phyloP scores from a whole-genome alignment of 1,140 invertebrate genomes.

The Drosophila burlai region DNA sequence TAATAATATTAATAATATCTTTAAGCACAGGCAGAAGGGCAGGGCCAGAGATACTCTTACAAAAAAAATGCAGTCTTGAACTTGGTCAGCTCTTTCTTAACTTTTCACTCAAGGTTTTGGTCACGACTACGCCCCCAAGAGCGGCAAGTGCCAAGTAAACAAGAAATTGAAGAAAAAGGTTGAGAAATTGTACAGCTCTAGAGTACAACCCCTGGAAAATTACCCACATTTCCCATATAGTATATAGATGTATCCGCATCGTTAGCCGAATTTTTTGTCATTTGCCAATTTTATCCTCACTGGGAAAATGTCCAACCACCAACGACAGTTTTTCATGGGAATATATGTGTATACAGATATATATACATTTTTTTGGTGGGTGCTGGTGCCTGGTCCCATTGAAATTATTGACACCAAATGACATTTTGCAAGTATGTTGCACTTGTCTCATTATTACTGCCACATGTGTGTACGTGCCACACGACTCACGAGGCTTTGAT shows the following conservation, averaged over 20 bases:
- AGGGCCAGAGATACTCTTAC: constrained; percentile 36
- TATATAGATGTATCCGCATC: constrained; percentile 44
- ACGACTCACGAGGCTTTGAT: constrained; percentile 58
- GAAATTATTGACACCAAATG: constrained; percentile 78
- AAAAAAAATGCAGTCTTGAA: constrained; percentile 55
- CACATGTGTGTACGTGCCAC: constrained; percentile 81
- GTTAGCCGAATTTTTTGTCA: constrained; percentile 49
- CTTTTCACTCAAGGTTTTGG: constrained; percentile 10
- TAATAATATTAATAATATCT: constrained; percentile 50
- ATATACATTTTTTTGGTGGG: constrained; percentile 15
- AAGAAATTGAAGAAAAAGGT: constrained; percentile 19
- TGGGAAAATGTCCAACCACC: constrained; percentile 63
- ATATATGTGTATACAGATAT: constrained; percentile 12
- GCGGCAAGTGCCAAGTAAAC: constrained; percentile 25
- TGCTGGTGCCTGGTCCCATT: constrained; percentile 22
- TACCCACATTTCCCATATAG: constrained; percentile 1
- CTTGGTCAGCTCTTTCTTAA: constrained; percentile 41
- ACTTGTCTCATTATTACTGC: constrained; percentile 82
- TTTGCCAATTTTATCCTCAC: constrained; percentile 45
- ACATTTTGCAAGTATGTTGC: constrained; percentile 83
- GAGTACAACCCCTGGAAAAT: constrained; percentile 14
- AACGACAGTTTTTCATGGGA: constrained; percentile 29
- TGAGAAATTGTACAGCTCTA: not conserved
- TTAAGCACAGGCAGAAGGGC: constrained; percentile 31
- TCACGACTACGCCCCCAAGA: constrained; percentile 49